Percentiles rank a stretch among this genome's conserved stretches.
phyloP scores from a whole-genome alignment of 2,888 invertebrate species.

The Neoitamus cyanurus region DNA sequence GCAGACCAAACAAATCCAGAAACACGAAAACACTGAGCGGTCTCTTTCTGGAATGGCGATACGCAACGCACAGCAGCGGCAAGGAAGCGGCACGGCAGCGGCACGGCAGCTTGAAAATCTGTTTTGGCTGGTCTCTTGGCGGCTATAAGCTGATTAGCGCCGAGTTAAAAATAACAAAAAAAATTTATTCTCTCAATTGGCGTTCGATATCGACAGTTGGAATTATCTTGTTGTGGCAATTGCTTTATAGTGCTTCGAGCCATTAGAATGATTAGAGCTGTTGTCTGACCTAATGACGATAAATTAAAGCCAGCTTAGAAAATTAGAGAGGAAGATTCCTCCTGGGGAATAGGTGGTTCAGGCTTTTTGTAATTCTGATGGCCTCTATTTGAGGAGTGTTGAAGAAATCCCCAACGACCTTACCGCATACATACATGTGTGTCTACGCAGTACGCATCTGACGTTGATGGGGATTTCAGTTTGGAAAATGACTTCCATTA shows the following conservation, averaged over 20 bases:
- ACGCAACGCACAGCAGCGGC: not conserved
- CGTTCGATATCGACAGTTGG: constrained; percentile 8
- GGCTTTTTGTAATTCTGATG: not conserved
- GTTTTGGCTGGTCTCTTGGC: not conserved
- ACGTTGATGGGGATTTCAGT: too few relatives aligned
- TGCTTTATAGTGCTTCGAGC: constrained; percentile 6
- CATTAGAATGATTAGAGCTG: constrained; percentile 17
- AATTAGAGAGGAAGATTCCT: not conserved
- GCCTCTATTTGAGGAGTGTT: too few relatives aligned
- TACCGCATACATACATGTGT: too few relatives aligned
- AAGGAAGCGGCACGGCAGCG: not conserved
- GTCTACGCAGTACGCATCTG: too few relatives aligned
- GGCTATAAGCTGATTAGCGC: constrained; percentile 3
- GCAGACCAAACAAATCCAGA: not conserved
- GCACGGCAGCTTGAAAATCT: not conserved
- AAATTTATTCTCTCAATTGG: constrained; percentile 18
- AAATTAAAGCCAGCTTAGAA: not conserved
- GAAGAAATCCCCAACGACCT: too few relatives aligned
- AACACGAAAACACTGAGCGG: not conserved
- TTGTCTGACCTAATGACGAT: not conserved
- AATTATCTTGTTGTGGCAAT: constrained; percentile 3
- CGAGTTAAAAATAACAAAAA: constrained; percentile 24
- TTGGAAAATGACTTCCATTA: too few relatives aligned
- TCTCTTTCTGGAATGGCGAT: not conserved
- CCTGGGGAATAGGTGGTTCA: not conserved